Evolutionary conservation across 2,113 vertebrate species (phyloP).

Genomic region (Anhinga anhinga): DNA sequence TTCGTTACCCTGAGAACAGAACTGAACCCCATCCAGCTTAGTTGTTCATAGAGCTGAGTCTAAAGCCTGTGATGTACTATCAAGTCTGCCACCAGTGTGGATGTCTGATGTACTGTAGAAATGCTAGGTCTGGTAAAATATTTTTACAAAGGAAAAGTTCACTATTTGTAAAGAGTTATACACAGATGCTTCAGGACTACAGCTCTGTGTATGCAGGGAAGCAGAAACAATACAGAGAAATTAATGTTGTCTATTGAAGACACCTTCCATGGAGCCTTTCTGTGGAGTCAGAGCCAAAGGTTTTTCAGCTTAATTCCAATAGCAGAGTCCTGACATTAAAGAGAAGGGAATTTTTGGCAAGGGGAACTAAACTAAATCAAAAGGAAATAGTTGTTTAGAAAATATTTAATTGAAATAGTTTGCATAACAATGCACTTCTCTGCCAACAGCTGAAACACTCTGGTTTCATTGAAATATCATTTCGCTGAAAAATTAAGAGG

Average conservation of each 20-base stretch:
- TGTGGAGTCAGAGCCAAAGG: background rate
- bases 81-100: background rate
- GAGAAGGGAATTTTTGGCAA: background rate
- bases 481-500: background rate
- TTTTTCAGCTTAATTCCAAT: background rate
- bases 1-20: background rate
- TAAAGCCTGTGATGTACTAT: background rate
- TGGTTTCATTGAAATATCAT: background rate
- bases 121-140: background rate
- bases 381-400: background rate
- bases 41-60: background rate
- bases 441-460: background rate
- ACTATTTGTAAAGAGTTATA: background rate
- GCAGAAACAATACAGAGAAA: background rate
- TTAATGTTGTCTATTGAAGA: background rate
- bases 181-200: background rate
- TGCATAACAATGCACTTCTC: background rate
- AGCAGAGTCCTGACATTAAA: background rate
- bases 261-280: background rate
- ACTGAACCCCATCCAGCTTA: background rate
- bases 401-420: background rate
- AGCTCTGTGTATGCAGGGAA: background rate
- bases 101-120: background rate
- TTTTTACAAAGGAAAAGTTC: background rate
- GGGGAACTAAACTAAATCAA: background rate